Evolutionary conservation across 2,797 vertebrate genomes (phyloP).

Genomic region (Potorous gilbertii): DNA sequence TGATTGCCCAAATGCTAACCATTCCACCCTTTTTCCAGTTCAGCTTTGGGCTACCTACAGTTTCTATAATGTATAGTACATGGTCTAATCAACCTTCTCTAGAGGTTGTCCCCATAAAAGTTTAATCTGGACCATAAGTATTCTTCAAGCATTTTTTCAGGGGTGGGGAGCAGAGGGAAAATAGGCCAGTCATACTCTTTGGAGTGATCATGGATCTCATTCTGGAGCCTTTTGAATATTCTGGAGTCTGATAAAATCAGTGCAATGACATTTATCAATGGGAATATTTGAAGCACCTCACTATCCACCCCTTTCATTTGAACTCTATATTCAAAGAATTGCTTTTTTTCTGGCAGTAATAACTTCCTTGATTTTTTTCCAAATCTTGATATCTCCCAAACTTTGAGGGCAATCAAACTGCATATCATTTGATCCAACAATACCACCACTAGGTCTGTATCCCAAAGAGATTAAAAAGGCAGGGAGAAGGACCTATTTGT

Average conservation of each 20-base stretch:
- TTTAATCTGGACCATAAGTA: background rate
- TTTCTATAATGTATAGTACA: background rate
- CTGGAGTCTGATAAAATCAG: background rate
- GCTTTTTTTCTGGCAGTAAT: background rate
- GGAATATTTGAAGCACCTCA: background rate
- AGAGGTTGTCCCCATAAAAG: background rate
- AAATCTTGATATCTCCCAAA: background rate
- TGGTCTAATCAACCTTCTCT: background rate
- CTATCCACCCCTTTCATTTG: background rate
- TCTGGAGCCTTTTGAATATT: background rate
- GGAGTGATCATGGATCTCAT: background rate
- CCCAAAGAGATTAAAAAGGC: background rate
- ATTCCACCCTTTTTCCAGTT: background rate
- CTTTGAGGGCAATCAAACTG: background rate
- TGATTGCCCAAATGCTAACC: background rate
- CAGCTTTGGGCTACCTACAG: background rate
- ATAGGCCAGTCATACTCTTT: background rate
- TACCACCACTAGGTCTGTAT: background rate
- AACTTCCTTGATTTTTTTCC: background rate
- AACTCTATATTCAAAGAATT: background rate
- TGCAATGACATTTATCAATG: background rate
- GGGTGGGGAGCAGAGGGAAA: background rate
- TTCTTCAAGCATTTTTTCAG: background rate
- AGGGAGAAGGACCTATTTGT: background rate
- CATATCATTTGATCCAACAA: background rate